Conservation (phyloP, 2,797 vertebrate species). For the Pseudochaenichthys georgianus region DNA sequence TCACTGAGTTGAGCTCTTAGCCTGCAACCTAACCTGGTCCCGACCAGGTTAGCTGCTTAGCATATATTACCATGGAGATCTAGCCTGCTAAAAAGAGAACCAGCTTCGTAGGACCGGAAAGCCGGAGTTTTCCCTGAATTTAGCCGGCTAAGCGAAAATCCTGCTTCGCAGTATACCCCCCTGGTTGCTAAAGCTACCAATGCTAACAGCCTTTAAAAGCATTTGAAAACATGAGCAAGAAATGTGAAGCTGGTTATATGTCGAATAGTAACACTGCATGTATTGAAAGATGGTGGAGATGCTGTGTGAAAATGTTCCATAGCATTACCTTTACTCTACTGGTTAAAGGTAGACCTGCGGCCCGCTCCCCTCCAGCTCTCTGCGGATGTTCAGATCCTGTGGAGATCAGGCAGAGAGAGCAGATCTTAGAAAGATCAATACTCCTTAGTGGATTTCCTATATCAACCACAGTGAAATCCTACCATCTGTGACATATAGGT, state of each 20-base stretch:
- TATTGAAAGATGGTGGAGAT: not conserved
- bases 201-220: not conserved
- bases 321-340: slow-evolving; percentile 10
- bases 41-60: too few species aligned
- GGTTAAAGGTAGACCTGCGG: slow-evolving; percentile 26
- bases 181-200: not conserved
- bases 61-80: too few species aligned
- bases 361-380: slow-evolving; percentile 49
- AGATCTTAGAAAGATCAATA: slow-evolving; percentile 80
- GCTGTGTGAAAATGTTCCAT: slow-evolving; percentile 9
- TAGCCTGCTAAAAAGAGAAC: too few species aligned
- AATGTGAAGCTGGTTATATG: not conserved
- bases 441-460: slow-evolving; percentile 81
- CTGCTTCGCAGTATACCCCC: too few species aligned
- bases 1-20: too few species aligned
- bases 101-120: too few species aligned
- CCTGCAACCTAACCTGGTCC: too few species aligned
- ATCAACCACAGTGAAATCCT: slow-evolving; percentile 77
- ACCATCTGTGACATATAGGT: slow-evolving; percentile 84
- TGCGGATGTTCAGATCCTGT: slow-evolving; percentile 68
- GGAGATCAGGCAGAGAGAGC: slow-evolving; percentile 75
- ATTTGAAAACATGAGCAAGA: not conserved
- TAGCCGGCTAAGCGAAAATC: too few species aligned
- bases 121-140: too few species aligned
- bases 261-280: not conserved